Conservation (phyloP, 2,797 vertebrate genomes). For the Urophycis tenuis region DNA sequence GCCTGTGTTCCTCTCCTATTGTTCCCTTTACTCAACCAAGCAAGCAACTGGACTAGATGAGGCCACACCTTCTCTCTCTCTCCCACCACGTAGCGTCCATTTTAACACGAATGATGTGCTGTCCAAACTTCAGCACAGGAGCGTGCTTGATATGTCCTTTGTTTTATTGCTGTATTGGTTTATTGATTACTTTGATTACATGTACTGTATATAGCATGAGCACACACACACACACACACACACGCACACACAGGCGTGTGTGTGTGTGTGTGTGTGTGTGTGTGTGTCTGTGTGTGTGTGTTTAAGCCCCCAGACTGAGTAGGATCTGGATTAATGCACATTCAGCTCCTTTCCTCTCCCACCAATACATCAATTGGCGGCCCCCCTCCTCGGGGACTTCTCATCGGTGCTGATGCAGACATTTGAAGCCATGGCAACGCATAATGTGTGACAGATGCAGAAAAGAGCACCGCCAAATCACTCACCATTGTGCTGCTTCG, state of each 20-base stretch:
- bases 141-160: no score
- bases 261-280: neutral
- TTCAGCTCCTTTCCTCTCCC: conserved; percentile 35
- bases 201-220: neutral
- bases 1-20: no score
- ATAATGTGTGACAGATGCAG: neutral
- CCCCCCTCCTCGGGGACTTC: conserved; percentile 22
- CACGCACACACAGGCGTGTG: neutral
- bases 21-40: no score
- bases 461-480: neutral
- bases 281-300: conserved; percentile 13
- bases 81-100: no score
- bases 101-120: no score
- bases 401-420: conserved; percentile 30
- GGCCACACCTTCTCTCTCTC: no score
- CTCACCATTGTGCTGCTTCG: neutral
- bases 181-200: no score
- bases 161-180: no score
- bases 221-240: neutral
- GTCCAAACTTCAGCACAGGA: no score
- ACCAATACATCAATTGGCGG: conserved; percentile 28
- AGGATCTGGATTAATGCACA: conserved; percentile 34
- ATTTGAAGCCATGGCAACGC: neutral
- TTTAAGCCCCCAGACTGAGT: conserved; percentile 6
- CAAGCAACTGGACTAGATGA: no score